phyloP scores from a whole-genome alignment of 2,797 vertebrate species.

The Phalloptychus januarius region DNA sequence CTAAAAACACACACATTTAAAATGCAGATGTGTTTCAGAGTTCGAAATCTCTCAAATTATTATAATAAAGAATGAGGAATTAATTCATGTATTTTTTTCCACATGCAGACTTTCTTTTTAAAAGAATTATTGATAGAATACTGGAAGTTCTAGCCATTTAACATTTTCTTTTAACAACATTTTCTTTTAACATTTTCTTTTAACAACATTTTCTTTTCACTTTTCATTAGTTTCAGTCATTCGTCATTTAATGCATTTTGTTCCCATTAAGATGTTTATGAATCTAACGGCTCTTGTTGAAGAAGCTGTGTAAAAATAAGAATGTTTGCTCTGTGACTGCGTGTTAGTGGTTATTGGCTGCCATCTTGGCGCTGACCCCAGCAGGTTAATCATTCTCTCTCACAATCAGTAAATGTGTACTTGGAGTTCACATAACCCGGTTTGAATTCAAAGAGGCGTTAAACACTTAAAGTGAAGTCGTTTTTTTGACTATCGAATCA shows the following conservation, averaged over 20 bases:
- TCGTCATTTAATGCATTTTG: conserved; percentile 16
- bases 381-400: conserved; percentile 79
- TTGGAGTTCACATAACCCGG: conserved; percentile 50
- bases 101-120: background rate
- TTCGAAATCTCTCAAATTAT: background rate
- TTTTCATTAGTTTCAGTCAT: background rate
- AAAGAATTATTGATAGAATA: background rate
- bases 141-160: background rate
- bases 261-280: background rate
- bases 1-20: background rate
- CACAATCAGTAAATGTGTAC: conserved; percentile 39
- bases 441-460: conserved; percentile 48
- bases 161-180: too few relatives aligned
- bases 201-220: background rate
- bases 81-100: background rate
- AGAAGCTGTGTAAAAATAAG: conserved; percentile 60
- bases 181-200: too few relatives aligned
- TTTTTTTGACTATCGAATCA: too few relatives aligned
- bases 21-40: background rate
- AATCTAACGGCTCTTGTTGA: background rate
- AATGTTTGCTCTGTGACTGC: conserved; percentile 53
- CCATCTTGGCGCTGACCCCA: conserved; percentile 33
- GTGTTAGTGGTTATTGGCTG: conserved; percentile 50
- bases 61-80: background rate
- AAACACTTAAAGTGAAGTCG: conserved; percentile 23